Evolutionary conservation across 2,797 vertebrate genomes (phyloP), one percentile per base, ranked within the genome.

Genomic region (Strix occidentalis): DNA sequence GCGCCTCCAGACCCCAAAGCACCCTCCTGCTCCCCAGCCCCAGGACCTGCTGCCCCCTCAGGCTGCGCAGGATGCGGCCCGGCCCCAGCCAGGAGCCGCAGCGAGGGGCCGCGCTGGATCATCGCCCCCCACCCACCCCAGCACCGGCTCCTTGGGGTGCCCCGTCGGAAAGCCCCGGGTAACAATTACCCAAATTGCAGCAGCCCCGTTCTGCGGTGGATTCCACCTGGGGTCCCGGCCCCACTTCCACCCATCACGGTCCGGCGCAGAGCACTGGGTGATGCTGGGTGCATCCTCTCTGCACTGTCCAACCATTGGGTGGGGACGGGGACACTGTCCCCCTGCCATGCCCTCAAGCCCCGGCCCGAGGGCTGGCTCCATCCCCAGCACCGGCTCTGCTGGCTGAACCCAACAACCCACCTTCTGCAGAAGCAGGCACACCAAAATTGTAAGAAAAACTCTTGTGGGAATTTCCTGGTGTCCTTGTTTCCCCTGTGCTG

Each of bases 181-280:
- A 12, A 48, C 2, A 1, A 3, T 18, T 2, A 33, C 12, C 50
- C 43, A 2, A 3, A 15, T 4, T 11, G 46, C 58, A 29, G 65
- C 39, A 33, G 19, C 51, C 25, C 61, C 1, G 2, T 23, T 7
- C 54, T 12, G 39, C 9, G 2, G 14, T n/a, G 51, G 51, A 15
- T 82, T 23, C 61, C 35, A 10, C 18, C 33, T 5, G 35, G 58
- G 41, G 10, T 19, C 31, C 74, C 4, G 0, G 51, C 24, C 1
- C 45, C 6, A 9, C 23, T 57, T 18, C 37, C 76, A 35, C 21
- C 29, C 61, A 3, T 1, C 1, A 0, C 11, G 7, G 24, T 2
- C 46, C 11, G 7, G 46, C 20, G 10, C 0, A 0, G 80, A 28
- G 71, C 85, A 20, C 31, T 0, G 0, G 54, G 39, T 0, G 0